Percentiles rank a stretch among this genome's conserved stretches.
phyloP scores from a whole-genome alignment of 1,140 invertebrate species.

The Ceratosolen fusciceps region DNA sequence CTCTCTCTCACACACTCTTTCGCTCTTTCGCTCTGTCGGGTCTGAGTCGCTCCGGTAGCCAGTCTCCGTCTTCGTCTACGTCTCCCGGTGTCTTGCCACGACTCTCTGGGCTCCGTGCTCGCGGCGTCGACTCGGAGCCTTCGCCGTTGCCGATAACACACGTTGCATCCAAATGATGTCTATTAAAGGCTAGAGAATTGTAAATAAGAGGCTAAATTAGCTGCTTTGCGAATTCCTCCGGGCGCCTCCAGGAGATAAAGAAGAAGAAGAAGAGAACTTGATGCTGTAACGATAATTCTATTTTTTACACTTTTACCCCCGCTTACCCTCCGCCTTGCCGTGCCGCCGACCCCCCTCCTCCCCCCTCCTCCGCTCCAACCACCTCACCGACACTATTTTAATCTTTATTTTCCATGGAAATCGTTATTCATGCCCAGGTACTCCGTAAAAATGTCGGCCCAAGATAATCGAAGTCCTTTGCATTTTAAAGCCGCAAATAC shows the following conservation, averaged over 20 bases:
- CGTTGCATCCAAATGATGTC: constrained; percentile 47
- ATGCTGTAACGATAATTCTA: constrained; percentile 16
- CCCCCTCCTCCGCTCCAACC: neutral
- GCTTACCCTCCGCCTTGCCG: too few species aligned
- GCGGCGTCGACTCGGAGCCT: constrained; percentile 11
- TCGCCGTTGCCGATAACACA: constrained; percentile 45
- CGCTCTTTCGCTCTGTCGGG: too few species aligned
- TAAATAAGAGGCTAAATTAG: constrained; percentile 51
- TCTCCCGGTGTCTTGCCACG: too few species aligned
- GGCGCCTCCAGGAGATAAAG: constrained; percentile 21
- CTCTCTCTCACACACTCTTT: too few species aligned
- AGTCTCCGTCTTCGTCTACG: too few species aligned
- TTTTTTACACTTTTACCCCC: neutral
- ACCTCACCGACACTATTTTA: neutral
- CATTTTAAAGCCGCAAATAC: neutral
- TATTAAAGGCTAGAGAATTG: constrained; percentile 50
- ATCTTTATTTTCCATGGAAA: constrained; percentile 6
- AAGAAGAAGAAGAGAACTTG: constrained; percentile 19
- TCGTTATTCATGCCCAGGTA: neutral
- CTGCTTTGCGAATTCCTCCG: constrained; percentile 23
- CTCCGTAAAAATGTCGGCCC: neutral
- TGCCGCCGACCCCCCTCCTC: neutral
- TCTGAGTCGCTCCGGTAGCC: too few species aligned
- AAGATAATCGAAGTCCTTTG: neutral
- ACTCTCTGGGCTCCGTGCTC: constrained; percentile 16